These are phyloP conservation scores for Ypsolopha scabrella DNA, from an alignment of 2,888 invertebrate species.

Conservation along the genomic window DNA sequence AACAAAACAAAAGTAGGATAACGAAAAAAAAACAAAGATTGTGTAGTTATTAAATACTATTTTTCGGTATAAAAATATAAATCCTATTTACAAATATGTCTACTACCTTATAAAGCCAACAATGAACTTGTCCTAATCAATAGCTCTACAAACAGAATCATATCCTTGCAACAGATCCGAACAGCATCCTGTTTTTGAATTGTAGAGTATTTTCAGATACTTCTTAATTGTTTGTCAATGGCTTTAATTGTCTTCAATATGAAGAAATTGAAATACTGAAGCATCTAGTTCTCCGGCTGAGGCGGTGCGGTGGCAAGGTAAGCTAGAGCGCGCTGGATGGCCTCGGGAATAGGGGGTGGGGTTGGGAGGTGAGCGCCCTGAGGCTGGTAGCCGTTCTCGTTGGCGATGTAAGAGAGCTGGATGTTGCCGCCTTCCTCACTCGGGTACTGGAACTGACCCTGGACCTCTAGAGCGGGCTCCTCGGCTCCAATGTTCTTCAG, in stretches of 20 bases:
- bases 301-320: constrained; percentile 76
- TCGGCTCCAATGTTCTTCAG: constrained; percentile 68
- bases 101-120: neutral
- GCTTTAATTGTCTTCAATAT: constrained; percentile 1
- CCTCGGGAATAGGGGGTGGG: constrained; percentile 77
- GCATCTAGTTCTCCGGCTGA: constrained; percentile 33
- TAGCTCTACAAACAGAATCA: no score
- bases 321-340: constrained; percentile 75
- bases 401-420: constrained; percentile 73
- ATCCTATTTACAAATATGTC: constrained; percentile 8
- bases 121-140: neutral
- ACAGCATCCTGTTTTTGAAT: no score
- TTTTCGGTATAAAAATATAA: no score
- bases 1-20: no score
- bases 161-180: no score
- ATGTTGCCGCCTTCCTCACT: constrained; percentile 73
- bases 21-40: no score
- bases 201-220: no score
- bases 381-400: constrained; percentile 79
- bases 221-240: neutral
- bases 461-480: constrained; percentile 62
- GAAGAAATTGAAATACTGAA: constrained; percentile 10
- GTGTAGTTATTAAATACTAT: no score
- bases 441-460: constrained; percentile 74
- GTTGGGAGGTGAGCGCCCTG: constrained; percentile 72